These are phyloP conservation scores for Julus scandinavius DNA, from an alignment of 2,888 invertebrate species.

Conservation along the genomic window DNA sequence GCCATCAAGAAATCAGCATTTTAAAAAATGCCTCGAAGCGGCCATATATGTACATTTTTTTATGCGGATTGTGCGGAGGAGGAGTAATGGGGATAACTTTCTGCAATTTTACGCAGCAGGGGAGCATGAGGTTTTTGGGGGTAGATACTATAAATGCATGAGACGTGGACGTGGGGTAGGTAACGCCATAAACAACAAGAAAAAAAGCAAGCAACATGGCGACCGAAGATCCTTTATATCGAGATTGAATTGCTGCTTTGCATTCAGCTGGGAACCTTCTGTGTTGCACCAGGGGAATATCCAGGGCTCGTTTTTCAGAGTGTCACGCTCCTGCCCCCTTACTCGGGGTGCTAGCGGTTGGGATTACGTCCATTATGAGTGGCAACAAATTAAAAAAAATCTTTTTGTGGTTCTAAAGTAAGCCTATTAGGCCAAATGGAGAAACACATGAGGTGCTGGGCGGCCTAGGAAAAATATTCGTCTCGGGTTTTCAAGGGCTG, in stretches of 20 bases:
- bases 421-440: neutral
- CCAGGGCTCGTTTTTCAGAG: conserved; percentile 33
- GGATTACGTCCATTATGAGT: neutral
- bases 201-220: neutral
- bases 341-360: neutral
- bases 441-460: neutral
- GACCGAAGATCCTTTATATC: neutral
- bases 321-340: neutral
- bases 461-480: neutral
- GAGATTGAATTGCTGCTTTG: conserved; percentile 7
- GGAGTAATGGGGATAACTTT: conserved; percentile 22
- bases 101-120: conserved; percentile 19
- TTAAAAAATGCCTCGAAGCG: neutral
- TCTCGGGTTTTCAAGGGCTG: neutral
- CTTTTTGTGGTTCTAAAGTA: neutral
- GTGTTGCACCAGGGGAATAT: neutral
- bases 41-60: neutral
- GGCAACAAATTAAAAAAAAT: neutral
- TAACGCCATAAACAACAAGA: neutral
- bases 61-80: neutral
- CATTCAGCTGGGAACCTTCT: conserved; percentile 18
- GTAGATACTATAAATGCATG: neutral
- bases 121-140: neutral
- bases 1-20: neutral
- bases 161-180: neutral